Percentiles rank a stretch among this genome's conserved stretches.
Conservation (phyloP, 1,140 invertebrate genomes). For the Odontomachus brunneus region DNA sequence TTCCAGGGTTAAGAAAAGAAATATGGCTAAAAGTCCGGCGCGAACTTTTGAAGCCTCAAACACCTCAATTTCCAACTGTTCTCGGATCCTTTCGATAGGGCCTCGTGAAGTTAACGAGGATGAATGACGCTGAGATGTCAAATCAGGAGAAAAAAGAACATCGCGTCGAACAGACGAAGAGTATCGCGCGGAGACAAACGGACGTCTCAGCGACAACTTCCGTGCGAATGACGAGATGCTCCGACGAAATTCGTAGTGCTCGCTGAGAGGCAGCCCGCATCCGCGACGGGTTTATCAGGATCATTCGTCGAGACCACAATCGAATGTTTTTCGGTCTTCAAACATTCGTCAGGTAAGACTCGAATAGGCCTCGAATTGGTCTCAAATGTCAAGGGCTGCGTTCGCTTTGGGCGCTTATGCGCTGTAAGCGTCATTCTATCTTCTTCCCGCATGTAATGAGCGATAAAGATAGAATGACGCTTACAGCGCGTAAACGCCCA, state of each 20-base stretch:
- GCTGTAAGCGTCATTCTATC: too few species aligned
- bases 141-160: slow-evolving; percentile 12
- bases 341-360: slow-evolving; percentile 1
- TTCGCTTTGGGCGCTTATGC: too few species aligned
- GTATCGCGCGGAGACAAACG: background rate
- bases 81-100: too few species aligned
- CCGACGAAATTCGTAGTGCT: slow-evolving; percentile 46
- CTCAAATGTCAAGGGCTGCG: background rate
- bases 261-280: background rate
- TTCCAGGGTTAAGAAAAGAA: too few species aligned
- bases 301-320: background rate
- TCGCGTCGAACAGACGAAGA: slow-evolving; percentile 34
- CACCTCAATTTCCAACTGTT: too few species aligned
- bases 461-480: too few species aligned
- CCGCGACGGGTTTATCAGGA: slow-evolving; percentile 23
- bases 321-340: background rate
- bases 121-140: too few species aligned
- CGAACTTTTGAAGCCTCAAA: too few species aligned
- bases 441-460: too few species aligned
- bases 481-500: too few species aligned
- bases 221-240: background rate
- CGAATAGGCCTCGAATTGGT: background rate
- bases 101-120: too few species aligned
- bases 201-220: slow-evolving; percentile 35
- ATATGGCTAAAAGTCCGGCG: too few species aligned